A percentile compares a stretch with the other conserved stretches of the same genome.
phyloP scores from a whole-genome alignment of 2,797 vertebrate species.

The Phrynocephalus forsythii region DNA sequence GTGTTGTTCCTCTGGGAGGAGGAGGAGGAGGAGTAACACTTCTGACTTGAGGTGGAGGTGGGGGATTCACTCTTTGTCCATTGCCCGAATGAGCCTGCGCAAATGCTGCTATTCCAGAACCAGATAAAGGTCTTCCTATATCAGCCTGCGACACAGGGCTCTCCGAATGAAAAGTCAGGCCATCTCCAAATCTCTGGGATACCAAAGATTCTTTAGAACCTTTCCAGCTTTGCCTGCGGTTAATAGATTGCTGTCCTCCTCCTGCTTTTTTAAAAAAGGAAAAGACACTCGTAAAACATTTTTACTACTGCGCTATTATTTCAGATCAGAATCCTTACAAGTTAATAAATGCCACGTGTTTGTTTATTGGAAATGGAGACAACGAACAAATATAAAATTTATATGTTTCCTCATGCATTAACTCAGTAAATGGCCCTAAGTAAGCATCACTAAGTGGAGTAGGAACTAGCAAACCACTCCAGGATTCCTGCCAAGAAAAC shows the following conservation, averaged over 20 bases:
- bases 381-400: neutral
- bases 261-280: constrained; percentile 65
- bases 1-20: constrained; percentile 83
- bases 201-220: constrained; percentile 96
- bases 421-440: too few relatives aligned
- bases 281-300: neutral
- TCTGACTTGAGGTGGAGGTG: constrained; percentile 89
- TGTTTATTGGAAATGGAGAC: neutral
- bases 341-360: neutral
- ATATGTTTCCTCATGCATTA: too few relatives aligned
- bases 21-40: constrained; percentile 91
- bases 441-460: too few relatives aligned
- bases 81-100: constrained; percentile 85
- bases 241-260: constrained; percentile 87
- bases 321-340: neutral
- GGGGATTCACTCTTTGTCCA: constrained; percentile 91
- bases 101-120: constrained; percentile 84
- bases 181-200: constrained; percentile 87
- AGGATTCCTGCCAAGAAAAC: too few relatives aligned
- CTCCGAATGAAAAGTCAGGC: constrained; percentile 88
- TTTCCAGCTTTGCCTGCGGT: constrained; percentile 95
- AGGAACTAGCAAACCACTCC: too few relatives aligned
- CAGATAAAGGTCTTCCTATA: constrained; percentile 83
- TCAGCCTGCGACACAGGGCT: constrained; percentile 88
- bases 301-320: constrained; percentile 6